Base-by-base conservation (phyloP, 2,113 vertebrate genomes). In the Sarotherodon lohbergeri region DNA sequence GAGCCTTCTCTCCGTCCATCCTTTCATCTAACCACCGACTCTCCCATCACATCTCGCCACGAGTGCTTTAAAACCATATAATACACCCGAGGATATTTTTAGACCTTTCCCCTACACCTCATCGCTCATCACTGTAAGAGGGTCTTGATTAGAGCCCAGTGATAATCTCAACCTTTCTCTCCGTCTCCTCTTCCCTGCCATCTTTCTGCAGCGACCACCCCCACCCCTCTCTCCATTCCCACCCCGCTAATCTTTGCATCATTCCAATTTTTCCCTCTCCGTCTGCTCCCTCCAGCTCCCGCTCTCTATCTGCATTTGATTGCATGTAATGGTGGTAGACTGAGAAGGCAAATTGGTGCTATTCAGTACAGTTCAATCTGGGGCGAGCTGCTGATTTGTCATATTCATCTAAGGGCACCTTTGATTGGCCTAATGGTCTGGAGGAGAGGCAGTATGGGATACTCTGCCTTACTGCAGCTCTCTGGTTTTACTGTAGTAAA, bases 281-380 rank as follows among this genome's bases (percentile, higher is more conserved):
- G 80, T 84, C 90, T 86, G 90, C 84, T 91, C 81, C 63, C 61
- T 88, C 83, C 84, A 86, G 90, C 83, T 90, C 85, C 79, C 14
- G 61, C 83, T 89, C 83, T 83, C 89, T 80, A 87, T 93, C 88
- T 92, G 82, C 93, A 79, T 94, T 90, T 95, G 94, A 95, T 95
- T 94, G 92, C 92, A 13, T 89, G 83, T 95, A 93, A 95, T 94
- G 91, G 91, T 84, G 57, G 86, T 57, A 88, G 90, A 94, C 89
- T 84, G 91, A 88, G 86, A 92, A 86, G 86, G 92, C 83, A 95
- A 95, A 95, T 94, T 94, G 93, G 83, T 87, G 82, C 91, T 89
- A 91, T 95, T 95, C 92, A 95, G 85, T 63, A 36, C 54, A 52
- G 91, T 91, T 91, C 87, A 88, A 71, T 88, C 90, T 81, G 5